Evolutionary conservation across 2,113 vertebrate species (phyloP).

Genomic region (Rhabdomys dilectus): DNA sequence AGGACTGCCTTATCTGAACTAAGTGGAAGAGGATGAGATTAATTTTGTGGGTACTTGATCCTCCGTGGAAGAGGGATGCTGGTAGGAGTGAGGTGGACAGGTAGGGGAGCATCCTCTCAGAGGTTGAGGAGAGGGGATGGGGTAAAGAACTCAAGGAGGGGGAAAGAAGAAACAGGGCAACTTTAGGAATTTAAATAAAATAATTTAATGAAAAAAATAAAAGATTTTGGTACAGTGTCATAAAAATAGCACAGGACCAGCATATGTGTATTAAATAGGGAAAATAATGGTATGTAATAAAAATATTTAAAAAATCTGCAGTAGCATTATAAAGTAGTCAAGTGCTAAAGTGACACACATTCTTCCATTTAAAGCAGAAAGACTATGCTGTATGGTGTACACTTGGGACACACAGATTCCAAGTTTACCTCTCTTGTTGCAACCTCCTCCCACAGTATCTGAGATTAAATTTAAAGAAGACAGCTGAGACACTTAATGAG

Average conservation of each 20-base stretch:
- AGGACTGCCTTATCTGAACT: too few relatives aligned
- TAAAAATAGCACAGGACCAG: neutral
- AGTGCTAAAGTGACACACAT: neutral
- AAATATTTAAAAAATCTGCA: neutral
- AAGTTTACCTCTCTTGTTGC: neutral
- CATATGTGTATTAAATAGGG: neutral
- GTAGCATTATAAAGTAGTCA: neutral
- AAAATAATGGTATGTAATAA: neutral
- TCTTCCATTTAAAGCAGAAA: neutral
- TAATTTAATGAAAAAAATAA: too few relatives aligned
- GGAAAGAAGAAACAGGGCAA: too few relatives aligned
- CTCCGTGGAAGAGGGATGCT: too few relatives aligned
- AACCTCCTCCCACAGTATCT: rapidly evolving
- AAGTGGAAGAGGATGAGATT: too few relatives aligned
- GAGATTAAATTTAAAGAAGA: neutral
- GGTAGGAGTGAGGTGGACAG: too few relatives aligned
- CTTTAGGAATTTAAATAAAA: too few relatives aligned
- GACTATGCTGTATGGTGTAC: too few relatives aligned
- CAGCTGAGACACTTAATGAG: neutral
- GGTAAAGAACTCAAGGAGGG: too few relatives aligned
- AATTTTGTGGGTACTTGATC: too few relatives aligned
- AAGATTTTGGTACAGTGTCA: neutral
- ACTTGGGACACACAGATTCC: neutral
- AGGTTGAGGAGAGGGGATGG: too few relatives aligned
- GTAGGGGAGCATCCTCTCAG: too few relatives aligned